A percentile compares a stretch with the other conserved stretches of the same genome.
Conservation (phyloP, 2,888 invertebrate species). For the Isoperla grammatica region DNA sequence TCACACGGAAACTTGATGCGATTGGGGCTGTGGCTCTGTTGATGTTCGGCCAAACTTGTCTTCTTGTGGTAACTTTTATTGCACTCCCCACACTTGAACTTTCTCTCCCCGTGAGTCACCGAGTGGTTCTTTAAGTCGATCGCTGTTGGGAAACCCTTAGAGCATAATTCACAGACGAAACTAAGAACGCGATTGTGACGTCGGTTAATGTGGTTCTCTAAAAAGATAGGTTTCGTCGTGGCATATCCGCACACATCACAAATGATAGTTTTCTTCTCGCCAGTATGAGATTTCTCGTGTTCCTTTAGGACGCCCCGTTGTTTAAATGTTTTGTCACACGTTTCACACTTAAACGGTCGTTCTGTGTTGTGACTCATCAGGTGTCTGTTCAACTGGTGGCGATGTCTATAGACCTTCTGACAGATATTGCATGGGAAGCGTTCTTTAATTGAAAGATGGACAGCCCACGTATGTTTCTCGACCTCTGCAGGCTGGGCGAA, state of each 20-base stretch:
- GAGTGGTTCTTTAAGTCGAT: slow-evolving; percentile 19
- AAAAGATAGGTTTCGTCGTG: not conserved
- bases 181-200: not conserved
- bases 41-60: slow-evolving; percentile 23
- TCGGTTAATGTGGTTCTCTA: slow-evolving; percentile 4
- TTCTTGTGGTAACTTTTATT: slow-evolving; percentile 26
- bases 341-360: slow-evolving; percentile 5
- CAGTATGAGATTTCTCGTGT: not conserved
- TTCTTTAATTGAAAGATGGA: too few species aligned
- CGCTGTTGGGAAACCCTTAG: not conserved
- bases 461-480: too few species aligned
- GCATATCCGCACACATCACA: slow-evolving; percentile 5
- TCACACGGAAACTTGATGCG: slow-evolving; percentile 27
- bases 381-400: too few species aligned
- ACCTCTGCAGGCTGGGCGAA: too few species aligned
- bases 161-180: not conserved
- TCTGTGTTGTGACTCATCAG: too few species aligned
- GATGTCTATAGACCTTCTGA: too few species aligned
- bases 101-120: slow-evolving; percentile 22
- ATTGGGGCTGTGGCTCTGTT: slow-evolving; percentile 23
- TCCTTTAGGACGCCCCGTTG: not conserved
- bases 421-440: slow-evolving; percentile 37
- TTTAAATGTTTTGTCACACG: slow-evolving; percentile 4
- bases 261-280: not conserved
- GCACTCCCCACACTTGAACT: slow-evolving; percentile 22